phyloP scores from a whole-genome alignment of 2,888 invertebrate species.

The Calliopum simillimum region DNA sequence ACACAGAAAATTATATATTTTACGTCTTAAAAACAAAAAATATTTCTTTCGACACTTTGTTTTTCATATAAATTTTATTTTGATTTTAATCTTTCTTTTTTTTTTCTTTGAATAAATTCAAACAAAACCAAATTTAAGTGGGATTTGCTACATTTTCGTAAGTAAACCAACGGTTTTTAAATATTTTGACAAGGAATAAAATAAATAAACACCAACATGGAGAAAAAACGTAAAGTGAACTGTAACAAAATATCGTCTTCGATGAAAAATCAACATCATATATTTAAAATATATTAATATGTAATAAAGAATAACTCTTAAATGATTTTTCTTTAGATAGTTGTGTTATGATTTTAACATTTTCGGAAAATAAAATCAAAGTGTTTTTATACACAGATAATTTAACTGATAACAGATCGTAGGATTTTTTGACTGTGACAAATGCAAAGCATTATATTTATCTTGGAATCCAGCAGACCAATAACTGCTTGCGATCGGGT shows the following conservation, averaged over 20 bases:
- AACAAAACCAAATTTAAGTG: slow-evolving; percentile 19
- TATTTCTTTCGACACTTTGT: slow-evolving; percentile 21
- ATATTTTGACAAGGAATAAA: slow-evolving; percentile 10
- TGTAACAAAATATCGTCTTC: slow-evolving; percentile 6
- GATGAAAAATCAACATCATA: slow-evolving; percentile 25
- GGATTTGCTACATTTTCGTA: neutral
- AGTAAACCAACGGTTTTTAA: slow-evolving; percentile 8
- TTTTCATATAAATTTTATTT: slow-evolving; percentile 21
- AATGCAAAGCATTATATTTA: no score
- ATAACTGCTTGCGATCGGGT: no score
- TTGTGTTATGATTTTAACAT: slow-evolving; percentile 4
- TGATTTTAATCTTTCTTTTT: slow-evolving; percentile 22
- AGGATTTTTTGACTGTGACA: no score
- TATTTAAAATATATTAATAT: slow-evolving; percentile 28
- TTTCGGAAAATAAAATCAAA: slow-evolving; percentile 23
- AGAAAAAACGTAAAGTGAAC: slow-evolving; percentile 12
- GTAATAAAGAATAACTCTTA: slow-evolving; percentile 29
- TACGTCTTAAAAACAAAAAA: slow-evolving; percentile 22
- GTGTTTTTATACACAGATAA: no score
- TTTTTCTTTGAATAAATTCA: slow-evolving; percentile 27
- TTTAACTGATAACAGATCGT: no score
- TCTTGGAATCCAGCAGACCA: no score
- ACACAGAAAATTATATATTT: slow-evolving; percentile 27
- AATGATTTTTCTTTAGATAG: slow-evolving; percentile 9
- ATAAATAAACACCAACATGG: slow-evolving; percentile 6